Conservation (phyloP, 2,797 vertebrate species). For the Karalla daura region DNA sequence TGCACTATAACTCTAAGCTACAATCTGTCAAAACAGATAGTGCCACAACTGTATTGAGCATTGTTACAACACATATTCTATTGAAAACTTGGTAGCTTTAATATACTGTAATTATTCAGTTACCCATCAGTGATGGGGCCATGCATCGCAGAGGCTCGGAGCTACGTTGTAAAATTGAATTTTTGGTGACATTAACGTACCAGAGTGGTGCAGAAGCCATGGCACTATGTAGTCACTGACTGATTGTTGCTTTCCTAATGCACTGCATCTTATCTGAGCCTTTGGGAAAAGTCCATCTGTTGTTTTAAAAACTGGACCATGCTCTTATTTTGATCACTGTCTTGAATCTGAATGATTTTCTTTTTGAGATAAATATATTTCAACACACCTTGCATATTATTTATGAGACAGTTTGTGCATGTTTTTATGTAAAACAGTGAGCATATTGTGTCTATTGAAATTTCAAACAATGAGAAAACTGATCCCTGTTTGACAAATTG, state of each 20-base stretch:
- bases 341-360: constrained; percentile 58
- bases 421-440: constrained; percentile 89
- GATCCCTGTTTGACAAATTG: constrained; percentile 52
- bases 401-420: constrained; percentile 94
- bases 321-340: constrained; percentile 75
- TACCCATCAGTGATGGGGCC: constrained; percentile 32
- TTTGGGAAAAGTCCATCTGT: constrained; percentile 90
- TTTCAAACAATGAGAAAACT: constrained; percentile 57
- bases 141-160: constrained; percentile 46
- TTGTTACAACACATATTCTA: constrained; percentile 47
- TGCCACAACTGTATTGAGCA: constrained; percentile 66
- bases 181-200: constrained; percentile 45
- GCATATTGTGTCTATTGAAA: constrained; percentile 88
- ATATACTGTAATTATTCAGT: constrained; percentile 54
- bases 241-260: constrained; percentile 84
- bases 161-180: constrained; percentile 36
- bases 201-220: constrained; percentile 66
- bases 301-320: constrained; percentile 91
- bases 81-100: constrained; percentile 65
- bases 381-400: constrained; percentile 94
- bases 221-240: constrained; percentile 84
- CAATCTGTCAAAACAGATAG: constrained; percentile 75
- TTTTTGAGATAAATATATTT: constrained; percentile 75
- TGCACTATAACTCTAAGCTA: constrained; percentile 87
- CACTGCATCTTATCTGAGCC: constrained; percentile 98